Percentiles rank a stretch among this genome's conserved stretches.
phyloP scores from a whole-genome alignment of 2,888 invertebrate genomes.

The Heliconius ismenius region DNA sequence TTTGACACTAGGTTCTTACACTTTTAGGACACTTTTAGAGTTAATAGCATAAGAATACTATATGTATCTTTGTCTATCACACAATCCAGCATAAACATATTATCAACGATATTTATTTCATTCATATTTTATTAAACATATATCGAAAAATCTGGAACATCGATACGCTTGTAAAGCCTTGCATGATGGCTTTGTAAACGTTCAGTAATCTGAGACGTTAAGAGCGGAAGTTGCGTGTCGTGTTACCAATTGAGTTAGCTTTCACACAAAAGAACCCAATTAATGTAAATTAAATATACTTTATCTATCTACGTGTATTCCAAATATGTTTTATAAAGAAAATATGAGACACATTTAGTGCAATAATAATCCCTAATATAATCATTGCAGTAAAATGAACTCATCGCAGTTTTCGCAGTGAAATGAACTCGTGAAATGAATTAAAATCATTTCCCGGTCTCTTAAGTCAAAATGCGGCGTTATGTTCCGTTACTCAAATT shows the following conservation, averaged over 20 bases:
- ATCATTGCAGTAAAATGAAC: too few relatives aligned
- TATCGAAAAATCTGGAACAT: not conserved
- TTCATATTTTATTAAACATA: too few relatives aligned
- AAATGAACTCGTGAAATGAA: too few relatives aligned
- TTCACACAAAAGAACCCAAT: not conserved
- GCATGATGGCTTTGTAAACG: conserved; percentile 13
- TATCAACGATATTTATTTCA: too few relatives aligned
- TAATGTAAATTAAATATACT: not conserved
- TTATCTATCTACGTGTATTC: too few relatives aligned
- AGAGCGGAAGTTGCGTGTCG: conserved; percentile 10
- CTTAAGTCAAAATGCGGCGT: too few relatives aligned
- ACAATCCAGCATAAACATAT: not conserved
- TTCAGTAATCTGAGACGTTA: conserved; percentile 16
- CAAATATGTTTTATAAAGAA: too few relatives aligned
- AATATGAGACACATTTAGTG: too few relatives aligned
- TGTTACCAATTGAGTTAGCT: conserved; percentile 6
- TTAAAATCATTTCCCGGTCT: too few relatives aligned
- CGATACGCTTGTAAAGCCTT: not conserved
- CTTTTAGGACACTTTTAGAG: not conserved
- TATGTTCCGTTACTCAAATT: too few relatives aligned
- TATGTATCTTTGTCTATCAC: not conserved
- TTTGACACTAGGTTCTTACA: not conserved
- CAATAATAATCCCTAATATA: too few relatives aligned
- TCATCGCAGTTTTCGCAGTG: too few relatives aligned
- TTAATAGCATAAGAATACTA: not conserved